These are phyloP conservation scores for Platichthys stellatus DNA, from an alignment of 2,113 vertebrate species.

Conservation along the genomic window DNA sequence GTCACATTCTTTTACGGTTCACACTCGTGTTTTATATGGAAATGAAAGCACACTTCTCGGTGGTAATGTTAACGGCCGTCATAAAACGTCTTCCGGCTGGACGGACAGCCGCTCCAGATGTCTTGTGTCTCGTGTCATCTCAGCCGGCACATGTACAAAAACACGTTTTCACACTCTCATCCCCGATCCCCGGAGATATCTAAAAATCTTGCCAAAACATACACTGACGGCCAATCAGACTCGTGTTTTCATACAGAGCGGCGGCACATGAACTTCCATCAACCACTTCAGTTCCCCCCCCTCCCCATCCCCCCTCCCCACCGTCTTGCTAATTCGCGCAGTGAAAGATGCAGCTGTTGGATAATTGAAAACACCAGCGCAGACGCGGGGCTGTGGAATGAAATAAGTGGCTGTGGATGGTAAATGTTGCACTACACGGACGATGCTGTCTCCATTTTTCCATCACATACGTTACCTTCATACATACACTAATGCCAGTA, in stretches of 20 bases:
- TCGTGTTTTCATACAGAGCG: constrained; percentile 24
- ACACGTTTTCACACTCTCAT: not conserved
- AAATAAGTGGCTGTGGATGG: constrained; percentile 44
- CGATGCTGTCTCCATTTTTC: not conserved
- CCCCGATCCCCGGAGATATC: constrained; percentile 5
- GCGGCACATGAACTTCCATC: constrained; percentile 50
- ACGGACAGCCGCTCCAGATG: constrained; percentile 15
- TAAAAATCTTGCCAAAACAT: not conserved
- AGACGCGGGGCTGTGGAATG: constrained; percentile 36
- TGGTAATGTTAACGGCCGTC: not conserved
- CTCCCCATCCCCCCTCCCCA: constrained; percentile 1
- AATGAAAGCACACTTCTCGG: not conserved
- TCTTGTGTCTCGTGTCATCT: not conserved
- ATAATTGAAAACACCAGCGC: constrained; percentile 70
- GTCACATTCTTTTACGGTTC: not conserved
- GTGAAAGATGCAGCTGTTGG: constrained; percentile 35
- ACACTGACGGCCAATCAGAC: constrained; percentile 32
- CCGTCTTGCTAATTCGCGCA: constrained; percentile 48
- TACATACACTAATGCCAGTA: not conserved
- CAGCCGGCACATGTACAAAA: not conserved
- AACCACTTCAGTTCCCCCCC: constrained; percentile 42
- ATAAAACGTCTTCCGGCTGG: constrained; percentile 9
- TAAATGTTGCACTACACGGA: constrained; percentile 16
- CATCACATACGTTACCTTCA: not conserved
- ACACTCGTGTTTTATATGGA: not conserved